Evolutionary conservation across 1,140 invertebrate species (phyloP).

Genomic region (Mylabris phalerata): DNA sequence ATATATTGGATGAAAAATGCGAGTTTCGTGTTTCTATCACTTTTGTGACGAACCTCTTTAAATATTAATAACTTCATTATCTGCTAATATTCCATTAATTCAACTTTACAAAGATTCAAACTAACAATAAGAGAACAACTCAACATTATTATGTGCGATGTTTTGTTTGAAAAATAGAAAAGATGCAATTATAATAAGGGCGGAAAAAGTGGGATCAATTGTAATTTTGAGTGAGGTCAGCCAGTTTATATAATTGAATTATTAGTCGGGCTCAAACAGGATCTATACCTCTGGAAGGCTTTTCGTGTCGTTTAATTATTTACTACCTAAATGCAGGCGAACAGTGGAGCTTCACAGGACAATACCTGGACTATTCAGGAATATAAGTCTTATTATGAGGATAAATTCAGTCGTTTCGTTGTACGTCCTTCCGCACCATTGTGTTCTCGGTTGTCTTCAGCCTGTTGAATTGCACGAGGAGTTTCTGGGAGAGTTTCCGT

Average conservation of each 20-base stretch:
- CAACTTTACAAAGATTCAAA: background rate
- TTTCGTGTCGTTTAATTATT: too few relatives aligned
- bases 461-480: conserved; percentile 23
- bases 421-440: conserved; percentile 21
- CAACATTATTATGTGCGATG: too few relatives aligned
- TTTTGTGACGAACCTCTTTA: conserved; percentile 9
- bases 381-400: conserved; percentile 11
- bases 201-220: too few relatives aligned
- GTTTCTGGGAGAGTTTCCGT: conserved; percentile 16
- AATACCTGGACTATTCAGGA: conserved; percentile 6
- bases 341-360: too few relatives aligned
- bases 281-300: too few relatives aligned
- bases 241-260: background rate
- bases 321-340: too few relatives aligned
- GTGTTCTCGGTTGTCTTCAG: conserved; percentile 16
- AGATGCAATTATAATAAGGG: too few relatives aligned
- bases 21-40: conserved; percentile 10
- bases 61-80: conserved; percentile 15
- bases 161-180: too few relatives aligned
- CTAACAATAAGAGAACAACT: too few relatives aligned
- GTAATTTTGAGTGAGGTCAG: too few relatives aligned
- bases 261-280: too few relatives aligned
- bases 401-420: background rate
- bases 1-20: conserved; percentile 17
- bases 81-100: conserved; percentile 1